Evolutionary conservation across 2,113 vertebrate species (phyloP).

Genomic region (Regulus satrapa): DNA sequence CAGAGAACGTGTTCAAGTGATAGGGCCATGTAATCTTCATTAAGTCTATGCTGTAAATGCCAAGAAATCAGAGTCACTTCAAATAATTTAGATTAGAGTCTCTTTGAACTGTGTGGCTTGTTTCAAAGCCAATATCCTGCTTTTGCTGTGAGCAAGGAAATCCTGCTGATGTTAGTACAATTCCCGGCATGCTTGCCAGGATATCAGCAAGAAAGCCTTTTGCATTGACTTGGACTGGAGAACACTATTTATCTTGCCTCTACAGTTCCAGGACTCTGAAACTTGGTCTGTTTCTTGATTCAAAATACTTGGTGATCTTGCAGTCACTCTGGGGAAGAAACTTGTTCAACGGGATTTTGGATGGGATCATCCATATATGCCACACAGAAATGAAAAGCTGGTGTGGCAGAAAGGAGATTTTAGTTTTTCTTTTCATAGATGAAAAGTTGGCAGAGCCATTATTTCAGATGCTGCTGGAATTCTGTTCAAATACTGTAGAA

Average conservation of each 20-base stretch:
- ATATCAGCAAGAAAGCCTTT: neutral
- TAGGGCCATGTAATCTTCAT: neutral
- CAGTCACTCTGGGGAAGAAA: neutral
- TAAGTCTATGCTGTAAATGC: neutral
- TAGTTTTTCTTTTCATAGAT: neutral
- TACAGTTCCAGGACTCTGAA: neutral
- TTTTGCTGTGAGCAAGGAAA: slow-evolving; percentile 13
- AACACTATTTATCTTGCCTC: neutral
- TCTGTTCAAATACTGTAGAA: neutral
- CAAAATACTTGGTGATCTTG: neutral
- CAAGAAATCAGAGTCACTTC: slow-evolving; percentile 11
- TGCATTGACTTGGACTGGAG: neutral
- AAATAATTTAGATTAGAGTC: neutral
- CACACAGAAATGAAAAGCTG: neutral
- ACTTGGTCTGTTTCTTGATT: neutral
- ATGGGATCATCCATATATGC: neutral
- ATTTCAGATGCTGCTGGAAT: neutral
- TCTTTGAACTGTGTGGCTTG: slow-evolving; percentile 14
- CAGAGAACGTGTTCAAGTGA: neutral
- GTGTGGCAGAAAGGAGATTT: neutral
- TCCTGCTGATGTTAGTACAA: slow-evolving; percentile 38
- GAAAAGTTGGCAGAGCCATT: neutral
- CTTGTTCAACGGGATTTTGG: neutral
- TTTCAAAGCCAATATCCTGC: slow-evolving; percentile 12
- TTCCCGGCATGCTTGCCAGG: neutral